Conservation (phyloP, 2,797 vertebrate species). For the Acanthiza pusilla region DNA sequence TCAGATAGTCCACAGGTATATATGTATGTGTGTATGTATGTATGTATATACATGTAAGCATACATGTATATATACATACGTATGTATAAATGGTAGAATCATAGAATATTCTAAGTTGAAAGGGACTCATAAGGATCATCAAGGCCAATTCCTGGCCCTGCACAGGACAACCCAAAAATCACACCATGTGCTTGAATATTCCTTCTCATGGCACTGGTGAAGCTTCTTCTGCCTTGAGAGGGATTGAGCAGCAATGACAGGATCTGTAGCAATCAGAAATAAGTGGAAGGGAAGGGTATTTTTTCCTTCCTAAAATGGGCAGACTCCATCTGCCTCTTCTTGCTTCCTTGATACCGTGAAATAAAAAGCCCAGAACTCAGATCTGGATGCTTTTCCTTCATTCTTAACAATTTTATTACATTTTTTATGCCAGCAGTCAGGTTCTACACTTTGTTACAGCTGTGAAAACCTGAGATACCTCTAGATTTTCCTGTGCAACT, state of each 20-base stretch:
- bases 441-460: neutral
- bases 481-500: neutral
- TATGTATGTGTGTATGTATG: rapidly evolving
- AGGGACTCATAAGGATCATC: neutral
- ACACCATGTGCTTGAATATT: neutral
- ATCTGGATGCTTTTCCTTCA: neutral
- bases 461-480: neutral
- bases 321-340: neutral
- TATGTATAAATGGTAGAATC: neutral
- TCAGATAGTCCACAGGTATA: rapidly evolving
- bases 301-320: neutral
- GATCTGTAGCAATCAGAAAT: neutral
- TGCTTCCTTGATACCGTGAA: neutral
- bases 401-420: neutral
- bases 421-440: neutral
- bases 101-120: neutral
- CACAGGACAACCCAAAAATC: neutral
- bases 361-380: neutral
- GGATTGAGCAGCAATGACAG: neutral
- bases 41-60: too few species aligned
- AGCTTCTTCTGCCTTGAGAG: neutral
- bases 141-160: neutral
- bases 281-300: neutral
- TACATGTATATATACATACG: too few species aligned
- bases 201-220: neutral